Base-by-base conservation (phyloP, 2,113 vertebrate species). In the Candoia aspera region DNA sequence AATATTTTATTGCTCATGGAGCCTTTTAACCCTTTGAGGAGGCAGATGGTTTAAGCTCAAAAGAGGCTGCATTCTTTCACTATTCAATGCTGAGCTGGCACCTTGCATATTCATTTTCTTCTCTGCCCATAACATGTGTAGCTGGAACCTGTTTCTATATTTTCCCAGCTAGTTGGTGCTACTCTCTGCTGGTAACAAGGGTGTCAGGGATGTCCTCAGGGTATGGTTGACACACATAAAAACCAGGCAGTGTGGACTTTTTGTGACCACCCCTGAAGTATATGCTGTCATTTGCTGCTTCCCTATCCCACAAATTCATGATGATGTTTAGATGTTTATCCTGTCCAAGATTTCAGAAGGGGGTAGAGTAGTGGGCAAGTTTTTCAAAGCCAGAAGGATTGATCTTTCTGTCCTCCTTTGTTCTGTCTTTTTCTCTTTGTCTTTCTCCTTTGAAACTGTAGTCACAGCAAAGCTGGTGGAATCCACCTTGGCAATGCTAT, bases 21-120 rank as follows among this genome's bases (percentile, higher is more conserved):
- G 92, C 93, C 90, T 96, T 96, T 97, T 95, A 96, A 95, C 92
- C 87, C 88, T 87, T 88, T 79, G 94, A 93, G 91, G 91, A 95
- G 95, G 90, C 94, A 92, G 64, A 26, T 53, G 11, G 94, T 94
- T 95, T 95, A 89, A 95, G 92, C 85, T 92, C 93, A 87, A 94
- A 97, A 91, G 94, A 62, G 79, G 10, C 94, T 94, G 88, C 59
- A 13, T 86, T 92, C 62, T 94, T 94, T 90, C 90, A 90, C 64
- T 90, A 64, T 95, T 1, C 54, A 53, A 33, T 73, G 58, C 79
- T n/a, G 73, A 79, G 73, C 17, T 79, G 73, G 33, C 92, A 84
- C 88, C 86, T 57, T 83, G 90, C 88, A 68, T 64, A 92, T 55
- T 12, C 73, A 49, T 84, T 55, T 55, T 19, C 46, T 23, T 55